Percentiles rank a stretch among this genome's conserved stretches.
Evolutionary conservation across 2,797 vertebrate genomes (phyloP).

Genomic region (Melopsittacus undulatus): DNA sequence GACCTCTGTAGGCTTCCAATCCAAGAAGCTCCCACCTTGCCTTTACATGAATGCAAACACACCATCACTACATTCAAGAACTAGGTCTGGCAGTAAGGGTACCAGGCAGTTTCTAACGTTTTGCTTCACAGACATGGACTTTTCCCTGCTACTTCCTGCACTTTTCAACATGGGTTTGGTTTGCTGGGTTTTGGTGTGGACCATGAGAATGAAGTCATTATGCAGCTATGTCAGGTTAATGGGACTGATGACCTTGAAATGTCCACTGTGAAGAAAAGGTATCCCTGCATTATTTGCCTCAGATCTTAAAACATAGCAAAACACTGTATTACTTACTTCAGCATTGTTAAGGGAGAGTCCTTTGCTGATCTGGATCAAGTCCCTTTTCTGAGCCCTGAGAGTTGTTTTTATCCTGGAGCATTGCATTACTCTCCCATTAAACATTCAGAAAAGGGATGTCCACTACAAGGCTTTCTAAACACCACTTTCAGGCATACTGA

Average conservation of each 20-base stretch:
- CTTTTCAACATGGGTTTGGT: neutral
- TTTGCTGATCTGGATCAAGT: neutral
- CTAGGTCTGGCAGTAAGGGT: neutral
- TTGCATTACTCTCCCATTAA: neutral
- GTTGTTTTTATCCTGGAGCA: neutral
- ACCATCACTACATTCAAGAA: neutral
- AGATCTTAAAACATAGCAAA: constrained; percentile 5
- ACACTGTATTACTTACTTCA: neutral
- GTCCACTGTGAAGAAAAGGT: neutral
- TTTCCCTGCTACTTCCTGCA: neutral
- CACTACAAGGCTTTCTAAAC: neutral
- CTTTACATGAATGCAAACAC: neutral
- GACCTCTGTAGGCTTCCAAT: neutral
- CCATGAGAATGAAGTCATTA: neutral
- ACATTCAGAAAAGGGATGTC: neutral
- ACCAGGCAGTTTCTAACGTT: neutral
- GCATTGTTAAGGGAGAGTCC: neutral
- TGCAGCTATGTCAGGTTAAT: neutral
- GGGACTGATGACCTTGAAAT: constrained; percentile 23
- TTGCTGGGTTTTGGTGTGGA: neutral
- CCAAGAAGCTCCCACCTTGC: neutral
- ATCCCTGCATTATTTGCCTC: neutral
- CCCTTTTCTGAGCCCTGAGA: neutral
- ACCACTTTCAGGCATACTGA: constrained; percentile 1
- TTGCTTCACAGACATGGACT: neutral